Conservation (phyloP, 1,140 invertebrate genomes). For the Planococcus citri region DNA sequence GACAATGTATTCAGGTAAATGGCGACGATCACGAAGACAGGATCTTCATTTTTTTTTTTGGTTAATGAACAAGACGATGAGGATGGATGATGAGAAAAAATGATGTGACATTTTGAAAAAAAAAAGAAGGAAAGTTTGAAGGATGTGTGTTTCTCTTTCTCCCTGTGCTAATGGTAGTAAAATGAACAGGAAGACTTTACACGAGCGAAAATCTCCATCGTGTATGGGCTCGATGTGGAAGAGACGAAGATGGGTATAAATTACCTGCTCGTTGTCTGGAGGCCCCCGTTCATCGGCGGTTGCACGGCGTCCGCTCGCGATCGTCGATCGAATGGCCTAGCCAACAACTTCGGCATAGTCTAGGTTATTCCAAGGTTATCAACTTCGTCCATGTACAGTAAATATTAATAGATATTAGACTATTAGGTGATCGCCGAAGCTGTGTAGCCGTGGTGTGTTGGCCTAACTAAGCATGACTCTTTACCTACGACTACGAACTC, state of each 20-base stretch:
- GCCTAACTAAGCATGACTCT: background rate
- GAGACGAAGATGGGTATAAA: background rate
- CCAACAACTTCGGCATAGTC: constrained; percentile 15
- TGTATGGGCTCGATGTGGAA: too few species aligned
- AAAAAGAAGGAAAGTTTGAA: background rate
- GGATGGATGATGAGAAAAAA: too few species aligned
- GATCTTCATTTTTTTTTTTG: too few species aligned
- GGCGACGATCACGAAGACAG: too few species aligned
- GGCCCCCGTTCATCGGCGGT: background rate
- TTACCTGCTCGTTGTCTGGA: background rate
- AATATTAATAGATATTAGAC: constrained; percentile 15
- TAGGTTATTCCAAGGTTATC: constrained; percentile 19
- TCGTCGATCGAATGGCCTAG: background rate
- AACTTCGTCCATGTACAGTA: background rate
- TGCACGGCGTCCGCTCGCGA: background rate
- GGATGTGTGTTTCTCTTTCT: too few species aligned
- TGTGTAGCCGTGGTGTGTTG: background rate
- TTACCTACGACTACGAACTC: background rate
- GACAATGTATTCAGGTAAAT: too few species aligned
- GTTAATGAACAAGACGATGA: too few species aligned
- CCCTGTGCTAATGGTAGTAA: too few species aligned
- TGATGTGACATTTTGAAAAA: too few species aligned
- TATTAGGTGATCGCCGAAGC: background rate
- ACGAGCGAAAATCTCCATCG: background rate
- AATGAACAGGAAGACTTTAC: background rate